These are phyloP conservation scores for Oedothorax gibbosus DNA, from an alignment of 1,140 invertebrate genomes.

Conservation along the genomic window DNA sequence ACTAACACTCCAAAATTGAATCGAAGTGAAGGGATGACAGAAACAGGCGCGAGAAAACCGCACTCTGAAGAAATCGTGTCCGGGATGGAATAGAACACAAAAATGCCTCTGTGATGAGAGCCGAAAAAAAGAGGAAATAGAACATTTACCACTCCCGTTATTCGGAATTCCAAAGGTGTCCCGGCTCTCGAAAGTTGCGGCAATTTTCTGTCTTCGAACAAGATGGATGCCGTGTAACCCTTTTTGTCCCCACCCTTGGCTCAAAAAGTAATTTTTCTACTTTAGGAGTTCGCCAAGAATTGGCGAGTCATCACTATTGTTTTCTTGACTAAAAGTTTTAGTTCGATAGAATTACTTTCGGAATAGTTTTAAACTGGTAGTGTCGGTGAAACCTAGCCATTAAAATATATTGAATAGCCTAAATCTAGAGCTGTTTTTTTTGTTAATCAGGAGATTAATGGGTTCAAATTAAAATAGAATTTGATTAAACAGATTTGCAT, in stretches of 20 bases:
- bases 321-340: too few species aligned
- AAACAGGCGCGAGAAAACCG: not conserved
- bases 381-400: too few species aligned
- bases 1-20: conserved; percentile 30
- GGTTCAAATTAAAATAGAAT: too few species aligned
- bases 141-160: conserved; percentile 52
- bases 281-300: not conserved
- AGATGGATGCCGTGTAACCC: conserved; percentile 47
- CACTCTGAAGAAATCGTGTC: conserved; percentile 40
- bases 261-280: conserved; percentile 45
- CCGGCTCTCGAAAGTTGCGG: conserved; percentile 43
- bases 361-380: too few species aligned
- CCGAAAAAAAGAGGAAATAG: conserved; percentile 32
- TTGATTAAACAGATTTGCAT: too few species aligned
- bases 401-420: too few species aligned
- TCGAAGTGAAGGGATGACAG: conserved; percentile 39
- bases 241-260: conserved; percentile 7
- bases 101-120: conserved; percentile 34
- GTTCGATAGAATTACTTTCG: too few species aligned
- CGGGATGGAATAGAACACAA: conserved; percentile 31
- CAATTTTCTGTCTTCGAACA: conserved; percentile 52
- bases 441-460: too few species aligned
- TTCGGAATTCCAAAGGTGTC: conserved; percentile 56
- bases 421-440: too few species aligned
- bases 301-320: conserved; percentile 8